Percentiles rank a stretch among this genome's conserved stretches.
phyloP scores from a whole-genome alignment of 1,140 invertebrate genomes.

The Pentalonia nigronervosa region DNA sequence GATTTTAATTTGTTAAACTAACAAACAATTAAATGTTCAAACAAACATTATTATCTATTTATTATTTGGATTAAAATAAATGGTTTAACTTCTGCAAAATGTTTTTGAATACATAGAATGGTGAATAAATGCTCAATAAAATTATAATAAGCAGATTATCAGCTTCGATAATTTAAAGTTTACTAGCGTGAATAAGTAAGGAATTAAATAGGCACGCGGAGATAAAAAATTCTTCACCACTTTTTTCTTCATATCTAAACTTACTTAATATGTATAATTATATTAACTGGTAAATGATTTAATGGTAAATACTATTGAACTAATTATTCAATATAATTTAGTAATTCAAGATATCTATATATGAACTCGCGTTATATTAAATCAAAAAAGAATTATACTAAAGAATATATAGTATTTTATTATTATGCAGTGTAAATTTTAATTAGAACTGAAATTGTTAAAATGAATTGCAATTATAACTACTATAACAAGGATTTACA shows the following conservation, averaged over 20 bases:
- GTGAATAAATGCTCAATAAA: neutral
- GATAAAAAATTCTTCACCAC: neutral
- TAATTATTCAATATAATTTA: neutral
- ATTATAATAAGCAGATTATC: neutral
- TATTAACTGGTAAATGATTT: neutral
- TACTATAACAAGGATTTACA: neutral
- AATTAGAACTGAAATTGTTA: neutral
- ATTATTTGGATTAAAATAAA: neutral
- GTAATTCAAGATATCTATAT: neutral
- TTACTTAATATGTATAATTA: neutral
- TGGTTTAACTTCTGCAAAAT: neutral
- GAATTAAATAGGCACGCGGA: neutral
- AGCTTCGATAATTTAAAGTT: neutral
- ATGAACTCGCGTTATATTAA: neutral
- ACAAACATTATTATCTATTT: neutral
- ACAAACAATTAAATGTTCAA: neutral
- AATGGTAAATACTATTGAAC: neutral
- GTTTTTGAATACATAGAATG: neutral
- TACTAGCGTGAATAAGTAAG: neutral
- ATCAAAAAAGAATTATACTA: neutral
- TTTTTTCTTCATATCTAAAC: neutral
- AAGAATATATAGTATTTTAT: neutral
- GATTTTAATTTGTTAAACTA: neutral
- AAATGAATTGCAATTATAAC: neutral
- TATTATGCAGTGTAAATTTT: neutral